A percentile compares a stretch with the other conserved stretches of the same genome.
phyloP scores from a whole-genome alignment of 2,888 invertebrate species.

The Oxyteleia sp. region DNA sequence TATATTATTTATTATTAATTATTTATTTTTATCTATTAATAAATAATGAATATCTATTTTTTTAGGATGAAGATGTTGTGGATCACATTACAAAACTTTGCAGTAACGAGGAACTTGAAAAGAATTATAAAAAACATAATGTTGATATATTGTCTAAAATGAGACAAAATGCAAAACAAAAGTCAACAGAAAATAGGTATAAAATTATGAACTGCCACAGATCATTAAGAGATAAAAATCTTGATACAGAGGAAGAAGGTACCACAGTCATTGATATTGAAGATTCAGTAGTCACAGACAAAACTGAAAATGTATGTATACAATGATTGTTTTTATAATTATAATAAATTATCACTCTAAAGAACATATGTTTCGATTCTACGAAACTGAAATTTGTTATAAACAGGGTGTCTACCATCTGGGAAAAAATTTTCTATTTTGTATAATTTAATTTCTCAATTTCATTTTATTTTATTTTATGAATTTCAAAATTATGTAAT shows the following conservation, averaged over 20 bases:
- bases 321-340: slow-evolving; percentile 4
- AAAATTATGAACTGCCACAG: slow-evolving; percentile 90
- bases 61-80: too few relatives aligned
- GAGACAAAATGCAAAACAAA: slow-evolving; percentile 87
- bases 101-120: slow-evolving; percentile 88
- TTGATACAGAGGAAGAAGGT: slow-evolving; percentile 78
- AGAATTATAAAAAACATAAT: slow-evolving; percentile 88
- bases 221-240: slow-evolving; percentile 83
- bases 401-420: too few relatives aligned
- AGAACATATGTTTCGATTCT: too few relatives aligned
- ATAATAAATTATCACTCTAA: slow-evolving; percentile 31
- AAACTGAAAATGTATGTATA: slow-evolving; percentile 58
- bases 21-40: too few relatives aligned
- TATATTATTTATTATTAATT: too few relatives aligned
- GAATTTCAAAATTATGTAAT: too few relatives aligned
- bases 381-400: too few relatives aligned
- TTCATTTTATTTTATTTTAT: too few relatives aligned
- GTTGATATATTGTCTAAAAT: slow-evolving; percentile 88
- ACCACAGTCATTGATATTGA: slow-evolving; percentile 90
- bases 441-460: too few relatives aligned
- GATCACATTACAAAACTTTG: too few relatives aligned
- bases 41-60: too few relatives aligned
- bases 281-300: slow-evolving; percentile 77
- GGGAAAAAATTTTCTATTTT: too few relatives aligned
- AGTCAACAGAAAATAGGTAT: slow-evolving; percentile 89